Percentiles rank a stretch among this genome's conserved stretches.
phyloP scores from a whole-genome alignment of 2,797 vertebrate genomes.

The Spheniscus humboldti region DNA sequence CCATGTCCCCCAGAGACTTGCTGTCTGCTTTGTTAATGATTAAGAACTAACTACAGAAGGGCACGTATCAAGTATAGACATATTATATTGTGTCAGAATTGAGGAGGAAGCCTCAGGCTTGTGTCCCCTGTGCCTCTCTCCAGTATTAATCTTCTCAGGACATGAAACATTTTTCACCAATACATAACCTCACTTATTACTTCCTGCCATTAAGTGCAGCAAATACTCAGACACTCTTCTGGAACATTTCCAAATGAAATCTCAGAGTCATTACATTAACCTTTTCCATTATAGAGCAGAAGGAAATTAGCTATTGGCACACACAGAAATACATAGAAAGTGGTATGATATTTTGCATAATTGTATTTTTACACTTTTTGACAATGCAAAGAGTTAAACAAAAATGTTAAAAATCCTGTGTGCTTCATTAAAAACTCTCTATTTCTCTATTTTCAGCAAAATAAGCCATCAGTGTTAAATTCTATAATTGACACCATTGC shows the following conservation, averaged over 20 bases:
- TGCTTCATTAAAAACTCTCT: conserved; percentile 50
- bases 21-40: conserved; percentile 57
- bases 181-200: conserved; percentile 54
- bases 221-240: conserved; percentile 45
- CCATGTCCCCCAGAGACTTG: neutral
- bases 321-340: conserved; percentile 25
- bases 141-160: conserved; percentile 60
- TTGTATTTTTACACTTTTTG: neutral
- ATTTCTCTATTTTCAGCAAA: conserved; percentile 65
- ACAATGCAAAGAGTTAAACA: conserved; percentile 46
- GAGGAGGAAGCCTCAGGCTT: conserved; percentile 77
- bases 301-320: conserved; percentile 35
- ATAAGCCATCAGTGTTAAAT: conserved; percentile 72
- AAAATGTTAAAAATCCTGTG: conserved; percentile 22
- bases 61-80: conserved; percentile 33
- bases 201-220: conserved; percentile 40
- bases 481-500: conserved; percentile 74
- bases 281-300: conserved; percentile 38
- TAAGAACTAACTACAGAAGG: conserved; percentile 56
- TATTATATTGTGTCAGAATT: conserved; percentile 35
- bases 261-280: conserved; percentile 48
- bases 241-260: conserved; percentile 50
- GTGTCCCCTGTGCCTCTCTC: conserved; percentile 84
- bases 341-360: neutral
- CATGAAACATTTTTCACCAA: conserved; percentile 55